phyloP scores from a whole-genome alignment of 1,140 invertebrate species.

The Drosophila melanogaster region Release_6_plus_ISO1_MT NT_033777.3:21355501-21356000 shows the following conservation, averaged over 20 bases:
- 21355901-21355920: neutral
- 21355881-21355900: conserved; percentile 1
- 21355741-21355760: conserved; percentile 41
- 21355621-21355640: neutral
- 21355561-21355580: conserved; percentile 13
- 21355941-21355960: neutral
- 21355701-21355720: neutral
- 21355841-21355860: neutral
- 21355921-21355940: conserved; percentile 9
- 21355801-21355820: no score
- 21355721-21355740: neutral
- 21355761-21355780: no score
- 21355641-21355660: neutral
- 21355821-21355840: neutral
- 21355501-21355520: conserved; percentile 69
- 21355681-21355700: neutral
- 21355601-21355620: neutral
- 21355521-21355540: conserved; percentile 49
- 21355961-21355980: conserved; percentile 68
- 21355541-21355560: conserved; percentile 36
- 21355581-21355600: neutral
- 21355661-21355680: neutral
- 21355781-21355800: no score
- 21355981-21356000: conserved; percentile 67
- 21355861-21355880: neutral